Conservation (phyloP, 2,797 vertebrate species). For the Intellagama lesueurii region DNA sequence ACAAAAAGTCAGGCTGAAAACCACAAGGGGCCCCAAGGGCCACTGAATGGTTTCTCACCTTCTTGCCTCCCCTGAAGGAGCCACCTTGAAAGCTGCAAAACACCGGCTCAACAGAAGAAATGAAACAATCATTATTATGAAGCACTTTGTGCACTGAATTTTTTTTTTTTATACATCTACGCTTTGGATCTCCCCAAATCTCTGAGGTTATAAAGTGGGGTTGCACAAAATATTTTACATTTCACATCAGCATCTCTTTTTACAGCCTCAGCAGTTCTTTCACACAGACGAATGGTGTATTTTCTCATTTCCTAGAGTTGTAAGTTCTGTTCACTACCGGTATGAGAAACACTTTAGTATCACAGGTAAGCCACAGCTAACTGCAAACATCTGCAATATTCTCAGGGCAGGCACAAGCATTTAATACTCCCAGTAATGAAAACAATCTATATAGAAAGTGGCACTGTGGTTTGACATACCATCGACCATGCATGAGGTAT, state of each 20-base stretch:
- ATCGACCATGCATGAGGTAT: constrained; percentile 91
- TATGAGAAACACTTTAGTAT: neutral
- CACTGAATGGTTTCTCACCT: neutral
- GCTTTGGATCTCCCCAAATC: neutral
- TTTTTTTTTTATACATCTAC: neutral
- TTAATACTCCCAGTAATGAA: neutral
- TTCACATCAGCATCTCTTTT: constrained; percentile 1
- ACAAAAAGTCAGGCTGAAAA: neutral
- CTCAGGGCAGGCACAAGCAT: neutral
- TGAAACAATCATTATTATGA: neutral
- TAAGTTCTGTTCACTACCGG: neutral
- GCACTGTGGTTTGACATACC: constrained; percentile 79
- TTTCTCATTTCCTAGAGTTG: neutral
- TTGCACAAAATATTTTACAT: neutral
- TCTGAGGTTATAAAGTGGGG: neutral
- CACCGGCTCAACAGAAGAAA: neutral
- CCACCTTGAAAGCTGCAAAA: neutral
- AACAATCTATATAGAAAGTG: neutral
- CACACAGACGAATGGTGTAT: neutral
- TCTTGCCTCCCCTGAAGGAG: neutral
- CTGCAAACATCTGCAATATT: neutral
- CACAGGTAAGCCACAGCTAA: neutral
- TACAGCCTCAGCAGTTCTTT: neutral
- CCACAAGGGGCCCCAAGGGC: neutral
- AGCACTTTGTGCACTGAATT: neutral